phyloP scores from a whole-genome alignment of 2,113 vertebrate genomes.

The Geothlypis trichas region DNA sequence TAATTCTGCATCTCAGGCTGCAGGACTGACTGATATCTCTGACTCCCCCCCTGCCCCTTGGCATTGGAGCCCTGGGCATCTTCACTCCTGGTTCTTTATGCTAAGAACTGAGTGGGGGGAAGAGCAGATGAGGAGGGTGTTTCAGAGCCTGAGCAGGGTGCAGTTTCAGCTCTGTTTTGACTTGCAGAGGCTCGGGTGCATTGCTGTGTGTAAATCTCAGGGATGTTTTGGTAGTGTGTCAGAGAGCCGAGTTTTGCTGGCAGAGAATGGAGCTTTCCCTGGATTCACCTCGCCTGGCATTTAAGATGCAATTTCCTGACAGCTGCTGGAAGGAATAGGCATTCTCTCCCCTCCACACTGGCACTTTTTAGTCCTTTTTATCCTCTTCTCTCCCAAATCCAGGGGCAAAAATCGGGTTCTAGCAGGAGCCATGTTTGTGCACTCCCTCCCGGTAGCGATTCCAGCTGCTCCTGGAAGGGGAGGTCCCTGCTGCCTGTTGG shows the following conservation, averaged over 20 bases:
- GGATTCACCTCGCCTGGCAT: not conserved
- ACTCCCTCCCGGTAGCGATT: fast-evolving
- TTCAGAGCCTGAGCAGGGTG: not conserved
- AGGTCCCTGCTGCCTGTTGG: not conserved
- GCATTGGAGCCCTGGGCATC: not conserved
- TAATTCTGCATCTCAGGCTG: not conserved
- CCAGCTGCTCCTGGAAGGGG: not conserved
- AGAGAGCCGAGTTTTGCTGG: not conserved
- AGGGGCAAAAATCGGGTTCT: not conserved
- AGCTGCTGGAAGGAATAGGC: not conserved
- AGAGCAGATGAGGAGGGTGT: not conserved
- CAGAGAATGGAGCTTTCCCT: not conserved
- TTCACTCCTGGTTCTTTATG: not conserved
- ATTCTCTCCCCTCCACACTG: fast-evolving
- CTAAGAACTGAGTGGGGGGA: not conserved
- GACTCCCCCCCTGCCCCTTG: not conserved
- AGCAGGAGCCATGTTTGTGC: not conserved
- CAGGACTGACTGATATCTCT: not conserved
- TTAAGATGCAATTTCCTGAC: not conserved
- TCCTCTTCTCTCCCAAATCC: not conserved
- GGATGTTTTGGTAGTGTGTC: fast-evolving
- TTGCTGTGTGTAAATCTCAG: not conserved
- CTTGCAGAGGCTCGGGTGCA: not conserved
- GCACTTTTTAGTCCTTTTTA: not conserved
- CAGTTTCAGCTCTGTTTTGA: not conserved